These are phyloP conservation scores for Diaprepes abbreviatus DNA, from an alignment of 2,888 invertebrate species.

Conservation along the genomic window DNA sequence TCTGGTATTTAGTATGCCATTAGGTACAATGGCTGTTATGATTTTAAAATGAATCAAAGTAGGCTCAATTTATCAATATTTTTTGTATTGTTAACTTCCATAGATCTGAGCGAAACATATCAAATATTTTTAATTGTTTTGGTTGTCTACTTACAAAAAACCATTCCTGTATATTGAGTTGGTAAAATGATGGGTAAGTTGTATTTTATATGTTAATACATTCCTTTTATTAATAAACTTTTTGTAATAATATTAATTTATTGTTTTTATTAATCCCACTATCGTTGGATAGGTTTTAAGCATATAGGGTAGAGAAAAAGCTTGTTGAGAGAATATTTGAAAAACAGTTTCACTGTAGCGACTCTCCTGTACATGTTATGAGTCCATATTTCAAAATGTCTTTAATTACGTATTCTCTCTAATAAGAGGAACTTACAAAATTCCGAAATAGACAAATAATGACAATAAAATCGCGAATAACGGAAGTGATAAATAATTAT, in stretches of 20 bases:
- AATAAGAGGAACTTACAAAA: too few relatives aligned
- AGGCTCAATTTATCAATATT: not conserved
- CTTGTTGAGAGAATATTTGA: too few relatives aligned
- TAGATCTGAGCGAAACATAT: conserved; percentile 4
- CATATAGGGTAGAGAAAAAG: too few relatives aligned
- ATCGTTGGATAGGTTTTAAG: too few relatives aligned
- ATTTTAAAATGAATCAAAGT: not conserved
- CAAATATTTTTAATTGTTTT: not conserved
- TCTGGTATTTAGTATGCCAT: not conserved
- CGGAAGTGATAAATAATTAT: too few relatives aligned
- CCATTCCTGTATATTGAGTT: conserved; percentile 1
- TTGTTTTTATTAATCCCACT: not conserved
- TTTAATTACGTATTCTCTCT: too few relatives aligned
- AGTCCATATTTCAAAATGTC: too few relatives aligned
- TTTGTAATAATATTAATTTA: conserved; percentile 3
- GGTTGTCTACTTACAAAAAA: conserved; percentile 3
- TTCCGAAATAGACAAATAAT: too few relatives aligned
- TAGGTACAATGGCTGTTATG: not conserved
- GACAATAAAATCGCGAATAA: too few relatives aligned
- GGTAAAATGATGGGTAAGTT: not conserved
- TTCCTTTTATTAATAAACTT: conserved; percentile 17
- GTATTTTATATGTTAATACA: conserved; percentile 10
- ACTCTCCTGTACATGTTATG: too few relatives aligned
- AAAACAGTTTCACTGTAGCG: too few relatives aligned
- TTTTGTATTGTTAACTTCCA: not conserved